Conservation (phyloP, 2,797 vertebrate species). For the Meda fulgida region DNA sequence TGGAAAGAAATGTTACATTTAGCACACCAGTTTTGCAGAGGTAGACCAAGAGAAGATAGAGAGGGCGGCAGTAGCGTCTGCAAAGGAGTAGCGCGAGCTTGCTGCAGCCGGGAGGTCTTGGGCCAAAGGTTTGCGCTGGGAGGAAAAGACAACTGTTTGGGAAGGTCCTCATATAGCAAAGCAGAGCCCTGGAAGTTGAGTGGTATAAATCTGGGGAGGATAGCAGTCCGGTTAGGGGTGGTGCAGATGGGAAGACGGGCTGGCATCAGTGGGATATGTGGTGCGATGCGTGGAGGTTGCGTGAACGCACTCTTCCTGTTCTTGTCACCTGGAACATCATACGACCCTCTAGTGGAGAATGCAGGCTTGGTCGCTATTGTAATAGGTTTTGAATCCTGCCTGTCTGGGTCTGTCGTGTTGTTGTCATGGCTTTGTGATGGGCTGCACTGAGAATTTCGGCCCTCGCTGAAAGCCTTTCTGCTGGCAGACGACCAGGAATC, state of each 20-base stretch:
- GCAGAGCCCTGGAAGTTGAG: constrained; percentile 69
- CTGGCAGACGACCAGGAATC: constrained; percentile 75
- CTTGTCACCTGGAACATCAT: constrained; percentile 33
- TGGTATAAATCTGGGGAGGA: constrained; percentile 68
- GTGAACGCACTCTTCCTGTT: constrained; percentile 81
- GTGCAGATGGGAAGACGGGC: constrained; percentile 71
- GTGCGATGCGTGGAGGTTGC: constrained; percentile 74
- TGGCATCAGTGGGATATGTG: constrained; percentile 73
- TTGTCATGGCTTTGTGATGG: constrained; percentile 37
- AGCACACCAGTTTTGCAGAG: constrained; percentile 87
- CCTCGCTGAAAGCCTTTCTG: constrained; percentile 77
- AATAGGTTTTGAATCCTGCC: constrained; percentile 62
- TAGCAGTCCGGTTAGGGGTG: constrained; percentile 58
- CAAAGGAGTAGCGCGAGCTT: constrained; percentile 77
- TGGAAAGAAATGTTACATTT: constrained; percentile 76
- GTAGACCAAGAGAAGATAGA: constrained; percentile 82
- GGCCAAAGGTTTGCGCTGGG: constrained; percentile 81
- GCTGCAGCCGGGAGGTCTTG: constrained; percentile 71
- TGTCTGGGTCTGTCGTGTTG: constrained; percentile 54
- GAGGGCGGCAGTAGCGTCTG: constrained; percentile 80
- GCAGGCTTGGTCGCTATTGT: not conserved
- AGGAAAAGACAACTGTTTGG: constrained; percentile 80
- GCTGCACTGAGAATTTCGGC: constrained; percentile 69
- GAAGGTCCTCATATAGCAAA: constrained; percentile 61
- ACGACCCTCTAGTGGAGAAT: constrained; percentile 10